A percentile compares a stretch with the other conserved stretches of the same genome.
phyloP scores from a whole-genome alignment of 1,140 invertebrate species.

The Nephotettix cincticeps region DNA sequence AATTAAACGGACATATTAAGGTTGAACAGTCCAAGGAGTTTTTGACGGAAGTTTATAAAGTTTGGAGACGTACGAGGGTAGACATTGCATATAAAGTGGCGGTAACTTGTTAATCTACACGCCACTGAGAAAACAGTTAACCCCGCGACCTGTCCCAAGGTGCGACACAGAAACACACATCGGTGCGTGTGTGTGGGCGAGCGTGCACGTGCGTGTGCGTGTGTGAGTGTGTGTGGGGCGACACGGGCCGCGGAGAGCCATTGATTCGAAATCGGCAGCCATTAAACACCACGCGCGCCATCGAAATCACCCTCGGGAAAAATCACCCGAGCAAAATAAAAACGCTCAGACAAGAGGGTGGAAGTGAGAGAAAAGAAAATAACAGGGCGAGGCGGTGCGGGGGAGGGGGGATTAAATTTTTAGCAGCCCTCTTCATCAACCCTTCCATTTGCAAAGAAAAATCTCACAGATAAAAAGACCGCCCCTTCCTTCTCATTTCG shows the following conservation, averaged over 20 bases:
- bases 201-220: conserved; percentile 7
- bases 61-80: too few relatives aligned
- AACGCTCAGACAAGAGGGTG: conserved; percentile 16
- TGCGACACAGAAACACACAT: too few relatives aligned
- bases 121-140: too few relatives aligned
- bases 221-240: neutral
- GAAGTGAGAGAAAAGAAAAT: conserved; percentile 36
- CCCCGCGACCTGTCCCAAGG: too few relatives aligned
- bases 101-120: too few relatives aligned
- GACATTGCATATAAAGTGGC: too few relatives aligned
- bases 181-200: conserved; percentile 2
- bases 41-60: too few relatives aligned
- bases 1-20: too few relatives aligned
- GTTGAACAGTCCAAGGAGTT: too few relatives aligned
- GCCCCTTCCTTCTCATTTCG: conserved; percentile 24
- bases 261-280: conserved; percentile 4
- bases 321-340: conserved; percentile 28
- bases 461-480: conserved; percentile 30
- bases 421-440: conserved; percentile 36
- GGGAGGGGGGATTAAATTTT: conserved; percentile 34
- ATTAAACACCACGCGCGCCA: conserved; percentile 15
- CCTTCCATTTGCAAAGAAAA: conserved; percentile 34
- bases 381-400: conserved; percentile 27
- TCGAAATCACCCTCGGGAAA: conserved; percentile 20
- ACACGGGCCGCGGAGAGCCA: neutral